Evolutionary conservation across 2,888 invertebrate genomes (phyloP).

Genomic region (Theretra japonica): DNA sequence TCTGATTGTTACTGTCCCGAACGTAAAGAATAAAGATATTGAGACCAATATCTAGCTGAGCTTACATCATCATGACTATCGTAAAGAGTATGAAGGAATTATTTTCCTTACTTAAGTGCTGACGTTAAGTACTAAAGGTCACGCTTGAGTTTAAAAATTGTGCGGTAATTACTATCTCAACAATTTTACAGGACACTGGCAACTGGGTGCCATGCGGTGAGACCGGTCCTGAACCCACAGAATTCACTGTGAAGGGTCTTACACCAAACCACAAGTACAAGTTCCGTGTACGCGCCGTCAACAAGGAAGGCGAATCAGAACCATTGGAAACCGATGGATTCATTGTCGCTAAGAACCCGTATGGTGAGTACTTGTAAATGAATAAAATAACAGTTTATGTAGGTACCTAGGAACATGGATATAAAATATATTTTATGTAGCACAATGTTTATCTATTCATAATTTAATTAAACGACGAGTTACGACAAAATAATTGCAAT

Average conservation of each 20-base stretch:
- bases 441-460: no score
- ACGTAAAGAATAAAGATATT: no score
- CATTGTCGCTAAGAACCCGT: slow-evolving; percentile 97
- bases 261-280: slow-evolving; percentile 98
- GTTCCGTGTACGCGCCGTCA: slow-evolving; percentile 98
- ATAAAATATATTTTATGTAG: no score
- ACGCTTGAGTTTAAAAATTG: neutral
- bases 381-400: no score
- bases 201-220: slow-evolving; percentile 98
- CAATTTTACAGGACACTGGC: slow-evolving; percentile 88
- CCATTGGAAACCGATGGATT: slow-evolving; percentile 95
- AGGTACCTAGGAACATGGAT: no score
- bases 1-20: no score
- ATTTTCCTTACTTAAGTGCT: no score
- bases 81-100: no score
- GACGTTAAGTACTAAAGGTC: no score
- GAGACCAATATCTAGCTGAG: no score
- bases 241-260: slow-evolving; percentile 94
- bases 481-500: neutral
- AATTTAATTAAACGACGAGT: no score
- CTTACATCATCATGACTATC: no score
- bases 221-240: slow-evolving; percentile 91
- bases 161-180: slow-evolving; percentile 3
- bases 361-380: slow-evolving; percentile 85
- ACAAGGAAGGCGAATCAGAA: slow-evolving; percentile 98